phyloP scores from a whole-genome alignment of 2,888 invertebrate species.

The Hypselothyrea guttata region DNA sequence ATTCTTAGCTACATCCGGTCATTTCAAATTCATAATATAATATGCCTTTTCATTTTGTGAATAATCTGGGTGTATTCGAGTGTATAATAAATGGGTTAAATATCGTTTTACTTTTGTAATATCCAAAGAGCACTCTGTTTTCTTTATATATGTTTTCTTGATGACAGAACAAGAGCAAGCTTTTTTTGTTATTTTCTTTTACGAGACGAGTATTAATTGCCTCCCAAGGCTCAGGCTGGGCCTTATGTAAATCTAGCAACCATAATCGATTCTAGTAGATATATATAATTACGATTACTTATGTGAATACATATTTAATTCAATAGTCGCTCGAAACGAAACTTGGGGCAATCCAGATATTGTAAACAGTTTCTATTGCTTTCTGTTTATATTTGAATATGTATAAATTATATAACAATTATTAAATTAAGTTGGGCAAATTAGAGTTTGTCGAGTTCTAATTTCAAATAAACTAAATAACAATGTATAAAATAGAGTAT shows the following conservation, averaged over 20 bases:
- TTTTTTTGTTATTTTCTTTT: conserved; percentile 22
- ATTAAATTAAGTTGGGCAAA: no score
- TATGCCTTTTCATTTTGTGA: neutral
- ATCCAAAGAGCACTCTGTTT: conserved; percentile 35
- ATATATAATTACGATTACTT: conserved; percentile 14
- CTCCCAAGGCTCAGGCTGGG: conserved; percentile 45
- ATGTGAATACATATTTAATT: conserved; percentile 2
- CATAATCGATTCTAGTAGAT: conserved; percentile 6
- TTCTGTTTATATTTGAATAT: neutral
- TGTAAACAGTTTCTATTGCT: neutral
- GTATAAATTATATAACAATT: conserved; percentile 3
- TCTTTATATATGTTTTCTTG: conserved; percentile 11
- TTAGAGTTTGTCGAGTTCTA: neutral
- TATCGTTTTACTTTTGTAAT: conserved; percentile 41
- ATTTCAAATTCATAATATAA: neutral
- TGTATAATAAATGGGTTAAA: conserved; percentile 17
- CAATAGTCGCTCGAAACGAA: conserved; percentile 1
- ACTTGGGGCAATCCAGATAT: no score
- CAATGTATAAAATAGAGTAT: neutral
- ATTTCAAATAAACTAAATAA: conserved; percentile 1
- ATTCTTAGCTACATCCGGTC: conserved; percentile 8
- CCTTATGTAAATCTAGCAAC: conserved; percentile 23
- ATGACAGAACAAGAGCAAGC: conserved; percentile 19
- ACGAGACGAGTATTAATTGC: conserved; percentile 45
- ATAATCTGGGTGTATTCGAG: no score